phyloP scores from a whole-genome alignment of 2,113 vertebrate genomes.

The Columba livia region DNA sequence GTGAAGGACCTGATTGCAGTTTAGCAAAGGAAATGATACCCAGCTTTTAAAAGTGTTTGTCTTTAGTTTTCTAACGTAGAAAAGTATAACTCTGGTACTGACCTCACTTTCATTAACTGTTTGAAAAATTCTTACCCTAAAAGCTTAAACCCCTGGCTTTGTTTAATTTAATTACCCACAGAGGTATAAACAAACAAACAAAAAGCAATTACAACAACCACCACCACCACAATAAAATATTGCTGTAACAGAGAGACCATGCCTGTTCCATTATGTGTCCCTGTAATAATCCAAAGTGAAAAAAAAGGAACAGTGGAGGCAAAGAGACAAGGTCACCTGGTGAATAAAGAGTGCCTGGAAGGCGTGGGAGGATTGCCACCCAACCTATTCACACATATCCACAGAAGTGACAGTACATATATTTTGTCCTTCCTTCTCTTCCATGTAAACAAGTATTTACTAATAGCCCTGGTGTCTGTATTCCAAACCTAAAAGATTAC shows the following conservation, averaged over 20 bases:
- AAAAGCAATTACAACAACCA: too few species aligned
- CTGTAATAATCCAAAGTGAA: neutral
- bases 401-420: neutral
- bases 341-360: neutral
- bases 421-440: neutral
- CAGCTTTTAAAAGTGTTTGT: neutral
- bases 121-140: neutral
- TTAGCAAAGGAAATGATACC: neutral
- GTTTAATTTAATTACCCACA: neutral
- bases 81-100: neutral
- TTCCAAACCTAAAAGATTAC: neutral
- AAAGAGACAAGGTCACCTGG: neutral
- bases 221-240: neutral
- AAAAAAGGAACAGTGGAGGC: neutral
- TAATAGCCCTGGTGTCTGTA: neutral
- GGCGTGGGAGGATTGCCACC: neutral
- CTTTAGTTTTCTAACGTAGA: neutral
- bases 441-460: neutral
- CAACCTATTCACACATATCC: neutral
- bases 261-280: neutral
- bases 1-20: neutral
- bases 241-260: neutral
- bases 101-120: neutral
- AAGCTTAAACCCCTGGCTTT: rapidly evolving
- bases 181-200: neutral